Evolutionary conservation across 92 coral and sea anemone species (phyloP).

Genomic region (Heliopora coerulea): DNA sequence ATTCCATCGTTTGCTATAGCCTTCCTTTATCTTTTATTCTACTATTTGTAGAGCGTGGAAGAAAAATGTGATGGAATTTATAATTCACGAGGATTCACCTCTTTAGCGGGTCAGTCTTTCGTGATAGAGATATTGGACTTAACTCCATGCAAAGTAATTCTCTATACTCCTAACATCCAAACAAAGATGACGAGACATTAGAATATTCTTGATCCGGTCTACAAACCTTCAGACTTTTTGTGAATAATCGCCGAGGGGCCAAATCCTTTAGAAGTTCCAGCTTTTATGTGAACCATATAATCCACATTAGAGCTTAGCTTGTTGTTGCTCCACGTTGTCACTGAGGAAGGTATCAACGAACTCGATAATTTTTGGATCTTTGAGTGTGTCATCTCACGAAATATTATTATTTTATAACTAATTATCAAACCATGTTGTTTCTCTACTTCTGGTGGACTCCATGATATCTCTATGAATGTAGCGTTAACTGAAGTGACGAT

Average conservation of each 20-base stretch:
- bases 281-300: slow-evolving; percentile 19
- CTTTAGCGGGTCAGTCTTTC: too few relatives aligned
- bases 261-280: slow-evolving; percentile 33
- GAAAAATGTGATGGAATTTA: too few relatives aligned
- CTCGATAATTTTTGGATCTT: slow-evolving; percentile 9
- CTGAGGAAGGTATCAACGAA: slow-evolving; percentile 9
- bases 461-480: slow-evolving; percentile 15
- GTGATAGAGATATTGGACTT: too few relatives aligned
- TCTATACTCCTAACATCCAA: too few relatives aligned
- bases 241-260: slow-evolving; percentile 29
- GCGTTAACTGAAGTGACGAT: background rate
- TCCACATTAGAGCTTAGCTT: slow-evolving; percentile 18
- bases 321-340: background rate
- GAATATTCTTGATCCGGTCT: background rate
- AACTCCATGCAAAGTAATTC: too few relatives aligned
- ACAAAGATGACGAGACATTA: background rate
- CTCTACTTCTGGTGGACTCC: slow-evolving; percentile 18
- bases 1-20: too few relatives aligned
- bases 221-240: slow-evolving; percentile 16
- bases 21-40: too few relatives aligned
- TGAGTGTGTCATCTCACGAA: background rate
- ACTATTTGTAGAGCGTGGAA: too few relatives aligned
- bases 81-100: too few relatives aligned
- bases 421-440: slow-evolving; percentile 22
- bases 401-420: slow-evolving; percentile 15